Conservation (phyloP, 2,888 invertebrate genomes). For the Coelinius sp. region DNA sequence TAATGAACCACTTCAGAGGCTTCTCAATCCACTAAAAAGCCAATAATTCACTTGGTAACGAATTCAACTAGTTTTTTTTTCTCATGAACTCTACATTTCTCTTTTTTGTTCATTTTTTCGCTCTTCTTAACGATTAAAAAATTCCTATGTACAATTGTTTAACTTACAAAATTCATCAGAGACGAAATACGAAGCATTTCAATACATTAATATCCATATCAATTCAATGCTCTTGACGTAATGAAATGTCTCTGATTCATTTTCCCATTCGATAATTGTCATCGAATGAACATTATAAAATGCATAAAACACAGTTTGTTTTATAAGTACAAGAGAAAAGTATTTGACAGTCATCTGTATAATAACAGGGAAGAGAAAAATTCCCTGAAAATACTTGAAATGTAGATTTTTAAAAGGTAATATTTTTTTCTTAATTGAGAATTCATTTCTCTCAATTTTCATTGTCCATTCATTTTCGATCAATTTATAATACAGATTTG, state of each 20-base stretch:
- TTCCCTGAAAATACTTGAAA: neutral
- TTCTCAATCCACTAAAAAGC: slow-evolving; percentile 41
- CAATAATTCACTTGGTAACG: slow-evolving; percentile 62
- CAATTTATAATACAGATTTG: slow-evolving; percentile 21
- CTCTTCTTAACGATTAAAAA: slow-evolving; percentile 50
- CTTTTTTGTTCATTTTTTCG: slow-evolving; percentile 39
- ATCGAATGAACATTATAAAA: neutral
- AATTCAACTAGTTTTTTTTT: slow-evolving; percentile 63
- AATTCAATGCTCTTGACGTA: neutral
- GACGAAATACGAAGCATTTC: slow-evolving; percentile 3
- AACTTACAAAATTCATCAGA: slow-evolving; percentile 23
- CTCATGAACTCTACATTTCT: neutral
- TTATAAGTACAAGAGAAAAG: slow-evolving; percentile 2
- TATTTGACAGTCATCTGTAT: neutral
- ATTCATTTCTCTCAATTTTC: neutral
- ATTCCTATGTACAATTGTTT: slow-evolving; percentile 56
- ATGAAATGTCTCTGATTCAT: neutral
- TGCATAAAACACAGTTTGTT: slow-evolving; percentile 1
- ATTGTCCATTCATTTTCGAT: neutral
- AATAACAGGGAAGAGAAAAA: neutral
- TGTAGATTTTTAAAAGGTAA: neutral
- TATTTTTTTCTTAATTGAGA: neutral
- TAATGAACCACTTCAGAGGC: slow-evolving; percentile 47
- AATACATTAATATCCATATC: slow-evolving; percentile 14
- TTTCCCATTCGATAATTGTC: neutral